phyloP scores from a whole-genome alignment of 2,888 invertebrate species.

The Teleogryllus oceanicus region DNA sequence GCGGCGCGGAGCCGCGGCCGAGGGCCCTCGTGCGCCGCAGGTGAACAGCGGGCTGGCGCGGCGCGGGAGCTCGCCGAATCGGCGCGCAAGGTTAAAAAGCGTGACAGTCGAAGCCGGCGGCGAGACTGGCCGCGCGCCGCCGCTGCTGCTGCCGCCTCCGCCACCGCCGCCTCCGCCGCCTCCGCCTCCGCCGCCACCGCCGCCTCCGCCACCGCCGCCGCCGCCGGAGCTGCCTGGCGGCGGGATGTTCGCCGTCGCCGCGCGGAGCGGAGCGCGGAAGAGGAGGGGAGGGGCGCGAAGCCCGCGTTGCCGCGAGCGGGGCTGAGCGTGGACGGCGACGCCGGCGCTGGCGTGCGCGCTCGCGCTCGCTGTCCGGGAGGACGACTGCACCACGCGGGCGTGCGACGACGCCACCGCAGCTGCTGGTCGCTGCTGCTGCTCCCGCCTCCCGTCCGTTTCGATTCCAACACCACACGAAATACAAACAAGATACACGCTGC shows the following conservation, averaged over 20 bases:
- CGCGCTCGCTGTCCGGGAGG: neutral
- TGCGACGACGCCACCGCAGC: too few species aligned
- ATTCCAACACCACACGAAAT: conserved; percentile 31
- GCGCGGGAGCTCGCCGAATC: conserved; percentile 11
- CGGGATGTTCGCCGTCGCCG: conserved; percentile 19
- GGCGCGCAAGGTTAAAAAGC: conserved; percentile 10
- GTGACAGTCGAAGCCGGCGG: conserved; percentile 20
- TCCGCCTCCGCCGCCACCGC: neutral
- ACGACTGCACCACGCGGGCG: neutral
- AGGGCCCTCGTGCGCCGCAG: neutral
- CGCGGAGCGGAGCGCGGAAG: neutral
- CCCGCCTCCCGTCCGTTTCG: conserved; percentile 27
- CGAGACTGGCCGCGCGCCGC: neutral
- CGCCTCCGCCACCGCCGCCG: neutral
- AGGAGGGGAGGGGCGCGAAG: conserved; percentile 22
- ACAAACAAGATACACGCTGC: conserved; percentile 33
- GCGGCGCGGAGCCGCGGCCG: neutral
- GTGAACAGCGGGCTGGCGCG: neutral
- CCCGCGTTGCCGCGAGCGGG: neutral
- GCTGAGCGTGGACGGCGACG: conserved; percentile 3
- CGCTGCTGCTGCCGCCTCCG: neutral
- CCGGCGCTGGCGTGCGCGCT: conserved; percentile 2
- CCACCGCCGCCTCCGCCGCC: neutral
- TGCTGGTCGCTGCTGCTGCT: neutral
- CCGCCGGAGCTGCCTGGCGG: neutral